A percentile compares a stretch with the other conserved stretches of the same genome.
Conservation (phyloP, 2,797 vertebrate species). For the Peromyscus melanophrys region DNA sequence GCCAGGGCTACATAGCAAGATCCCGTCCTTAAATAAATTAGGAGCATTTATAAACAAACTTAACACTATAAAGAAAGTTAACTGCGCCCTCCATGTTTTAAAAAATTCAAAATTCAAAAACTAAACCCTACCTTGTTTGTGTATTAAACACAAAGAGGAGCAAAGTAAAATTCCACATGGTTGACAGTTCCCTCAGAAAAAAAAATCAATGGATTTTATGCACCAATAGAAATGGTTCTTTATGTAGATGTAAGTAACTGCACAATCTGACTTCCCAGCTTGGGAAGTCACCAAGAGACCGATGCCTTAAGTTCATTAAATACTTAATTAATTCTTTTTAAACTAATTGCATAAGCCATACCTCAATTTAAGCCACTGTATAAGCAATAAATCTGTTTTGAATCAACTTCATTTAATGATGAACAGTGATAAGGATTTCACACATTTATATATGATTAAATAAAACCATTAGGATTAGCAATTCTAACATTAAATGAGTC, state of each 20-base stretch:
- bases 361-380: background rate
- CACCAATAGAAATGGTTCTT: background rate
- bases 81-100: background rate
- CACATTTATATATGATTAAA: background rate
- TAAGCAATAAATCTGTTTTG: constrained; percentile 45
- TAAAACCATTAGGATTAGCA: constrained; percentile 43
- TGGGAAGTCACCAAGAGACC: background rate
- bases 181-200: background rate
- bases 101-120: background rate
- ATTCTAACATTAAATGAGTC: constrained; percentile 58
- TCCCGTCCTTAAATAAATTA: background rate
- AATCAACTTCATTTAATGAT: constrained; percentile 38
- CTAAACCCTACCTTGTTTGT: background rate
- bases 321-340: background rate
- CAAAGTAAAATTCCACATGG: background rate
- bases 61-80: background rate
- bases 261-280: background rate
- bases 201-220: background rate
- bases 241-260: background rate
- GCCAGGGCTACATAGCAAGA: background rate
- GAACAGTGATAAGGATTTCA: constrained; percentile 31
- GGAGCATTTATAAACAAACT: background rate
- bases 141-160: background rate
- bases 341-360: constrained; percentile 10
- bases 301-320: constrained; percentile 22